Base-by-base conservation (phyloP, 2,797 vertebrate genomes). In the Semaprochilodus insignis region DNA sequence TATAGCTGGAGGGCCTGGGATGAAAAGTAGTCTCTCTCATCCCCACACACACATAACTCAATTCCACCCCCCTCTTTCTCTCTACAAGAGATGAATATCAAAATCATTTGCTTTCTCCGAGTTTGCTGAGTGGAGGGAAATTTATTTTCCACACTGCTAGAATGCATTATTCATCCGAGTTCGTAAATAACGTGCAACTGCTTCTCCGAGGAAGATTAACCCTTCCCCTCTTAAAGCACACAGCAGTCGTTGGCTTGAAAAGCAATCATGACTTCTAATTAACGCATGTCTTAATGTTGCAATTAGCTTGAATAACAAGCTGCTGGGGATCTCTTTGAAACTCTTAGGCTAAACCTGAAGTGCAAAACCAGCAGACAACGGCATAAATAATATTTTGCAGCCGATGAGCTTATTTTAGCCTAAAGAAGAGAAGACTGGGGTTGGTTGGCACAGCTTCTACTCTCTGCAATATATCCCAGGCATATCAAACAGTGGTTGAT, bases 161-260 rank as follows among this genome's bases (percentile, higher is more conserved):
- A 93, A 96, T 96, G 95, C 95, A 96, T 96, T 96, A 96, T 96
- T 96, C 95, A 96, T 96, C 93, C 94, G 93, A 89, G 93, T 85
- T 91, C 81, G 93, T 96, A 96, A 96, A 96, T 96, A 95, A 95
- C 96, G 94, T 95, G 96, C 95, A 94, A 89, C 90, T 94, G 93
- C 92, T 95, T 95, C 94, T 93, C 94, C 94, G 94, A 93, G 90
- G 92, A 92, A 94, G 15, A 92, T 88, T 94, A 96, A 96, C 95
- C 95, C 93, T 94, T 89, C 95, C 89, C 70, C 88, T 77, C 88
- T 86, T 63, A 81, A 79, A 54, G 31, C 17, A 8, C 65, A 75
- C 62, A 63, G 78, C 69, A 85, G 84, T 78, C 83, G 48, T 85
- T 84, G 77, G 84, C 79, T 81, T 72, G 60, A 74, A 79, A 83